Conservation (phyloP, 2,113 vertebrate genomes). For the Strix aluco region DNA sequence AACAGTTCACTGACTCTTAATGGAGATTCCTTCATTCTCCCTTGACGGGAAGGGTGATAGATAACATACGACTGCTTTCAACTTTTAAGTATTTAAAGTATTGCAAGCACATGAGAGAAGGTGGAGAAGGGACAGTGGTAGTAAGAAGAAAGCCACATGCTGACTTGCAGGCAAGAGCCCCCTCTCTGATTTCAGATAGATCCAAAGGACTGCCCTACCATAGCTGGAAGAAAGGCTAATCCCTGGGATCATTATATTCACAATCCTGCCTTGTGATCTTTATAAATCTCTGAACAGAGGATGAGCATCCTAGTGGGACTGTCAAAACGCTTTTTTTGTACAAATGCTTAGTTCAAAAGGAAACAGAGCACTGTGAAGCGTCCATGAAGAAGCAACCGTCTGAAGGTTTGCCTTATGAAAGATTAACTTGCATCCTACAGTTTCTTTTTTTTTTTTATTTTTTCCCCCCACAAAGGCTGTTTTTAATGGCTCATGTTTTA, state of each 20-base stretch:
- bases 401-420: conserved; percentile 44
- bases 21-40: neutral
- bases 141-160: neutral
- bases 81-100: neutral
- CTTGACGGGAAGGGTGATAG: neutral
- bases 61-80: neutral
- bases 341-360: conserved; percentile 15
- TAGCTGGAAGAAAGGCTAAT: conserved; percentile 33
- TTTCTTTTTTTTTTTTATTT: too few relatives aligned
- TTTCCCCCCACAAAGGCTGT: neutral
- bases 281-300: conserved; percentile 49
- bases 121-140: neutral
- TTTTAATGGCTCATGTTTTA: conserved; percentile 27
- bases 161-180: neutral
- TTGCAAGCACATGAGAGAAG: neutral
- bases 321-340: neutral
- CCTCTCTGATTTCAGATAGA: conserved; percentile 32
- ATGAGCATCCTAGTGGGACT: conserved; percentile 47
- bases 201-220: conserved; percentile 11
- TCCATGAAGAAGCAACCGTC: neutral
- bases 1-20: neutral
- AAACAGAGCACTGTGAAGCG: conserved; percentile 16
- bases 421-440: conserved; percentile 27
- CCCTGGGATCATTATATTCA: conserved; percentile 46
- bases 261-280: conserved; percentile 57